Evolutionary conservation across 2,113 vertebrate species (phyloP), one percentile per base, ranked within the genome.

Genomic region (Catharus fuscescens): DNA sequence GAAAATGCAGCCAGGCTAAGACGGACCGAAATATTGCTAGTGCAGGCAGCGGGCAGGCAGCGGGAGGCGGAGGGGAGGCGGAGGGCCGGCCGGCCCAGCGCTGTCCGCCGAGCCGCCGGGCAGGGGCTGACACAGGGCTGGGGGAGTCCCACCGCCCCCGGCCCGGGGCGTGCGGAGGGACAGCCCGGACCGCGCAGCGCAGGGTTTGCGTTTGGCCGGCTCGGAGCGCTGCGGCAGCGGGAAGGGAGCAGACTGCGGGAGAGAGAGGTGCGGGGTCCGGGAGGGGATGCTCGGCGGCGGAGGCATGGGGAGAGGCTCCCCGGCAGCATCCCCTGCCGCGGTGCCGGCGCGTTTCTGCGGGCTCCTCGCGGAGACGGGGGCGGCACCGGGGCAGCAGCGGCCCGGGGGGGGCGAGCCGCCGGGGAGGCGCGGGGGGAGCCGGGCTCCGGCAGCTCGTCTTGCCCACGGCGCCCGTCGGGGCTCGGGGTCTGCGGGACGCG

Each of bases 141-240:
- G 31, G 34, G 38, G 42, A 87, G 44, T 24, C 65, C 80, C 59
- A 34, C 53, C 24, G 38, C 14, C 17, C 36, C 72, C 50, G 36
- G 52, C 6, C 62, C 25, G 65, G 34, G 56, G 28, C 21, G 44
- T 40, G 57, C 14, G 50, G 71, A 44, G 94, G 54, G 44, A 65
- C 88, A 73, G 80, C 65, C 65, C 71, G 76, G 52, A 57, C 66
- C n/a, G 72, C 36, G 61, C 82, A 57, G 40, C 78, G 91, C 88
- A 65, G 88, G 34, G 45, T 32, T 36, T 82, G 76, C 71, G 80
- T 60, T 79, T 42, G 83, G 87, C 91, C 87, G 76, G 88, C 54
- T 76, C 32, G 64, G 54, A 90, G 74, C 47, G 87, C 79, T 92
- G 95, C 92, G 74, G 92, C 92, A 95, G 64, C 74, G 73, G 71